Evolutionary conservation across 2,888 invertebrate species (phyloP), one percentile per base, ranked within the genome.

Genomic region (Drosophila peninsularis): DNA sequence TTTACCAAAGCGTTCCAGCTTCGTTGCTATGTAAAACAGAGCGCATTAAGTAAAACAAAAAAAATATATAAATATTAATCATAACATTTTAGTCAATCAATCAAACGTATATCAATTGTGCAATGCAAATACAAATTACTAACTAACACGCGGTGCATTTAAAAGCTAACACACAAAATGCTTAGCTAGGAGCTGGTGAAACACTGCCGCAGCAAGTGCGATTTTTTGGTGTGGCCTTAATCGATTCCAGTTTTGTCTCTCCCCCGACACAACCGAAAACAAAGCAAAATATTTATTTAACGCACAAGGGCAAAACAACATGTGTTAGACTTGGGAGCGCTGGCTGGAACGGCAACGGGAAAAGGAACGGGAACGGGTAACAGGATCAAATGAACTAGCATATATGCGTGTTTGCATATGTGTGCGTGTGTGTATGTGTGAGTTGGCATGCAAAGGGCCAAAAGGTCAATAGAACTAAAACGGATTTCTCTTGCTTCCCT

Each of bases 191-290:
- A 71, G 54, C 39, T 27, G 53, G 54, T 76, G 56, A 62, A 56
- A 67, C 72, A 76, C 75, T 76, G 77, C 76, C 67, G 39, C 42
- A 44, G 71, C 62, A 62, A 75, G 42, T 60, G 62, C 55, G n/a
- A 36, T 41, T 13, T 44, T 67, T 53, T 50, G 30, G 71, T 71
- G 71, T 75, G 66, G 76, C 71, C 66, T 58, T 39, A 75, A 76
- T 75, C 76, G 75, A 75, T 75, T 61, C 66, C 47, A 54, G 24
- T 50, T 53, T 57, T 50, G 42, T 34, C 44, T 61, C 30, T 49
- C 39, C 17, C 30, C 27, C 24, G 36, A 30, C 30, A 45, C 30
- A 45, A 24, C 34, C 50, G 13, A 49, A 50, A 69, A 36, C 53
- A 47, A 58, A 58, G 34, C 42, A 50, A 53, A 56, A 63, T 19